Conservation (phyloP, 2,888 invertebrate genomes). For the Chymomyza caudatula region DNA sequence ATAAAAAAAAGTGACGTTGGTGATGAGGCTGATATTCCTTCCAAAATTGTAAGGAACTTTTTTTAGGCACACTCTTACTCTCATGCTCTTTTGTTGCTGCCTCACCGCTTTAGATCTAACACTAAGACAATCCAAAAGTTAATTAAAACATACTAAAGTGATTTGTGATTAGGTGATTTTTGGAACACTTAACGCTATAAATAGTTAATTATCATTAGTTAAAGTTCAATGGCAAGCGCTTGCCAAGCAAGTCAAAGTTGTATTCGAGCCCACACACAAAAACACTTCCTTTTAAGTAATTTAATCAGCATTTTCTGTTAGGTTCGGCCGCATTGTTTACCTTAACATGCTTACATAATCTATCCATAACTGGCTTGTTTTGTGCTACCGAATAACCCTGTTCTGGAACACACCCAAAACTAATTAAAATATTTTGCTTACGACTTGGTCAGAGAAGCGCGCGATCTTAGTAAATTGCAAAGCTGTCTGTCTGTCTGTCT, state of each 20-base stretch:
- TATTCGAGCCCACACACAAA: background rate
- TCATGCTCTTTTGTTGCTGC: too few relatives aligned
- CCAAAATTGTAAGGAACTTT: too few relatives aligned
- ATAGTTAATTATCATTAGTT: background rate
- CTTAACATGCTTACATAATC: slow-evolving; percentile 53
- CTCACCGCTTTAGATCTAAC: background rate
- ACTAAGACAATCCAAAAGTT: background rate
- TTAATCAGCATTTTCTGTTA: background rate
- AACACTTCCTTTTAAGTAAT: background rate
- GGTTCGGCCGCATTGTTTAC: slow-evolving; percentile 10
- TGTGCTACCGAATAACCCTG: background rate
- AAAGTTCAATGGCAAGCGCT: background rate
- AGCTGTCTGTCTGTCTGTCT: slow-evolving; percentile 7
- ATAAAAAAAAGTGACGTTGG: too few relatives aligned
- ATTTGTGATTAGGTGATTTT: background rate
- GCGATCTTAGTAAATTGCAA: slow-evolving; percentile 52
- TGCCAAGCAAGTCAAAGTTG: background rate
- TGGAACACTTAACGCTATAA: background rate
- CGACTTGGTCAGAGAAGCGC: background rate
- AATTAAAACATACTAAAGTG: background rate
- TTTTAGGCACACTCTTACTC: too few relatives aligned
- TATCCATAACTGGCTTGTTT: slow-evolving; percentile 35
- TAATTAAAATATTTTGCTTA: slow-evolving; percentile 66
- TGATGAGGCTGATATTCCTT: too few relatives aligned
- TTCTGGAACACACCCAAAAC: slow-evolving; percentile 51